phyloP scores from a whole-genome alignment of 1,140 invertebrate species.

The Thereuonema tuberculata region DNA sequence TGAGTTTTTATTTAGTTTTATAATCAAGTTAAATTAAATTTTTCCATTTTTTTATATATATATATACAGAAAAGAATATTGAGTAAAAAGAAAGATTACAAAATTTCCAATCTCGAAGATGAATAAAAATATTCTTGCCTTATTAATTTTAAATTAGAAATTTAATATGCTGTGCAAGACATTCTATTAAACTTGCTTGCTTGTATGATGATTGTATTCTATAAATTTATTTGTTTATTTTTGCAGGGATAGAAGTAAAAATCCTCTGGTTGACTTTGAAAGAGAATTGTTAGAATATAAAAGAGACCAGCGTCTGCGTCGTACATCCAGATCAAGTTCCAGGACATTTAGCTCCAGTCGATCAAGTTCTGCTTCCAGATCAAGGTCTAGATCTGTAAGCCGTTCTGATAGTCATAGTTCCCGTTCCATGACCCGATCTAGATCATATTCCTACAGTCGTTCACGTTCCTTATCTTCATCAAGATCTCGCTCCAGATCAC shows the following conservation, averaged over 20 bases:
- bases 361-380: slow-evolving; percentile 13
- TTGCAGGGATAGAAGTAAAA: slow-evolving; percentile 43
- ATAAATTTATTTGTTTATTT: too few species aligned
- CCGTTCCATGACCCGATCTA: slow-evolving; percentile 17
- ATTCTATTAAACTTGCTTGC: too few species aligned
- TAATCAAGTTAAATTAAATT: too few species aligned
- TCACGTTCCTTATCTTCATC: slow-evolving; percentile 17
- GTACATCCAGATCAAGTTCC: slow-evolving; percentile 12
- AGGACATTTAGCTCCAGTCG: slow-evolving; percentile 10
- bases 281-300: slow-evolving; percentile 61
- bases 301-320: slow-evolving; percentile 47
- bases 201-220: too few species aligned
- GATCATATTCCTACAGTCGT: slow-evolving; percentile 11
- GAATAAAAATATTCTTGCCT: too few species aligned
- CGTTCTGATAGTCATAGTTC: slow-evolving; percentile 14
- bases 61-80: too few species aligned
- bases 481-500: slow-evolving; percentile 26
- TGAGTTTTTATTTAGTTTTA: too few species aligned
- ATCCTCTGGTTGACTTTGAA: slow-evolving; percentile 70
- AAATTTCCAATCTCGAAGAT: too few species aligned
- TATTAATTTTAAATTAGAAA: too few species aligned
- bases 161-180: too few species aligned
- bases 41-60: too few species aligned
- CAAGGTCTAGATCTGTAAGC: slow-evolving; percentile 12
- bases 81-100: too few species aligned